Conservation (phyloP, 2,888 invertebrate species). For the Callinectes sapidus region DNA sequence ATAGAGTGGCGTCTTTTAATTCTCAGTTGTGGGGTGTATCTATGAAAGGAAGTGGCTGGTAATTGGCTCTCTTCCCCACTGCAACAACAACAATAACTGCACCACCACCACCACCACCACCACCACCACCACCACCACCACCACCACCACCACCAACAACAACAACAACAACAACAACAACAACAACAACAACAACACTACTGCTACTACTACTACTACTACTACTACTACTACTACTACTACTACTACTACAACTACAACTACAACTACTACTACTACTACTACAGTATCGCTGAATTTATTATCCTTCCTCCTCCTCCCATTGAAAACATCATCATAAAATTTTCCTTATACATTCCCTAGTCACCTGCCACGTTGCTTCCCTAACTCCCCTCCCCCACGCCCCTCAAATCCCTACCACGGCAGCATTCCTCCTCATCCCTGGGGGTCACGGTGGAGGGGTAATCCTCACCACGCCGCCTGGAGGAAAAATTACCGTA, state of each 20-base stretch:
- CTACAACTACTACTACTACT: too few relatives aligned
- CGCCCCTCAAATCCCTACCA: background rate
- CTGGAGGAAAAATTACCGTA: slow-evolving; percentile 4
- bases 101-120: too few relatives aligned
- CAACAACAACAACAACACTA: too few relatives aligned
- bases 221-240: too few relatives aligned
- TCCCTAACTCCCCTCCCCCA: background rate
- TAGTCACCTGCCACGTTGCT: background rate
- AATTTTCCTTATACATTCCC: background rate
- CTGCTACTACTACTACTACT: too few relatives aligned
- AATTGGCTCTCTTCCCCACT: background rate
- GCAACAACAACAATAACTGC: too few relatives aligned
- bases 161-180: too few relatives aligned
- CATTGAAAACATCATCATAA: background rate
- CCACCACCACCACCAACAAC: too few relatives aligned
- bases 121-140: too few relatives aligned
- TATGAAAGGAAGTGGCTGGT: background rate
- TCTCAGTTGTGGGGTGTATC: background rate
- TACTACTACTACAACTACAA: too few relatives aligned
- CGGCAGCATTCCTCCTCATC: background rate
- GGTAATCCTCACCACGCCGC: background rate
- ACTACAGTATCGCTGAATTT: too few relatives aligned
- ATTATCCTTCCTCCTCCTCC: background rate
- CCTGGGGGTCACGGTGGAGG: background rate
- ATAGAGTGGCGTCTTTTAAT: background rate